Conservation (phyloP, 2,888 invertebrate genomes). For the Parelbella ahira region DNA sequence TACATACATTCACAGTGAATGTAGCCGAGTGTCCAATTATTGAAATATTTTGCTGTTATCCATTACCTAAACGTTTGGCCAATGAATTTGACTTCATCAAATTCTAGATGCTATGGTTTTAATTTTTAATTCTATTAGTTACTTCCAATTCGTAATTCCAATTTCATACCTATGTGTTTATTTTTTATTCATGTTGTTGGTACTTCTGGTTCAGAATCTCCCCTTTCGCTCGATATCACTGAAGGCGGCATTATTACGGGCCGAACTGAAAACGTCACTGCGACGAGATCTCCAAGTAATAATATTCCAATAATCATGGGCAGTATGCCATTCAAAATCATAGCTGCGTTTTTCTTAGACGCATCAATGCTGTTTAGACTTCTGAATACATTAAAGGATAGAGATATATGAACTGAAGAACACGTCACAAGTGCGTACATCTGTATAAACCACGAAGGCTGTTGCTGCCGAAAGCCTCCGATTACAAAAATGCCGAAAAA, state of each 20-base stretch:
- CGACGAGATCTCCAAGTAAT: constrained; percentile 49
- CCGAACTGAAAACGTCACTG: constrained; percentile 46
- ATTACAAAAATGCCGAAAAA: constrained; percentile 46
- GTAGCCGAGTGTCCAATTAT: too few species aligned
- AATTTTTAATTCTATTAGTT: too few species aligned
- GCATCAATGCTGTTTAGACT: constrained; percentile 33
- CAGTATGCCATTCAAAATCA: constrained; percentile 52
- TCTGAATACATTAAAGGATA: constrained; percentile 46
- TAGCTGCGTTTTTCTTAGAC: constrained; percentile 33
- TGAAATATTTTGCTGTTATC: too few species aligned
- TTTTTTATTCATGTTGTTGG: too few species aligned
- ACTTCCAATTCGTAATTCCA: too few species aligned
- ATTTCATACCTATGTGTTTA: too few species aligned
- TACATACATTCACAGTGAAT: too few species aligned
- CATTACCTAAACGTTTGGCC: too few species aligned
- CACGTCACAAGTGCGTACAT: constrained; percentile 50
- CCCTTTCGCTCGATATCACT: constrained; percentile 18
- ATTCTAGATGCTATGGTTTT: too few species aligned
- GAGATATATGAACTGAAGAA: constrained; percentile 39
- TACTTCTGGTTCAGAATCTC: constrained; percentile 12
- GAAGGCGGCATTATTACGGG: constrained; percentile 30
- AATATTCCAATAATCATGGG: constrained; percentile 52
- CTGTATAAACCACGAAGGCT: constrained; percentile 49
- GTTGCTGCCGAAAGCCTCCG: constrained; percentile 32
- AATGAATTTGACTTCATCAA: too few species aligned